phyloP scores from a whole-genome alignment of 2,113 vertebrate genomes.

The Podiceps cristatus region DNA sequence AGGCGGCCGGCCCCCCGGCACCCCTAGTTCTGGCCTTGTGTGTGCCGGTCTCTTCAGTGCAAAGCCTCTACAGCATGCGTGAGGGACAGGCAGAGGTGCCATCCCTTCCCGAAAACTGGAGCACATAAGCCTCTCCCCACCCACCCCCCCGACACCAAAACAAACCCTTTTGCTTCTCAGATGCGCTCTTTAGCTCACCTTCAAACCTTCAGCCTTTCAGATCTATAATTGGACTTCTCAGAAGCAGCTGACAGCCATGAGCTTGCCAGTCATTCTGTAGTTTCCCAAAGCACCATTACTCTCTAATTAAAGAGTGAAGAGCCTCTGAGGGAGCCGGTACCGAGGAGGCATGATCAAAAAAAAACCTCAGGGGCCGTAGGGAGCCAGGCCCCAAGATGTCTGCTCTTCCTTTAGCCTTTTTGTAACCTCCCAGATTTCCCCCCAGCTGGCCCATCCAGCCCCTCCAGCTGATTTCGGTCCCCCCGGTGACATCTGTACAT shows the following conservation, averaged over 20 bases:
- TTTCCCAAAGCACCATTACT: neutral
- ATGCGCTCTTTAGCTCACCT: neutral
- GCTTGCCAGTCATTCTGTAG: neutral
- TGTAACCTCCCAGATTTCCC: neutral
- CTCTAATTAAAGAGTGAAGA: neutral
- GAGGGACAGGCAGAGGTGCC: neutral
- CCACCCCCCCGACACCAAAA: neutral
- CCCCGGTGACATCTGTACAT: neutral
- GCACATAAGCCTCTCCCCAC: neutral
- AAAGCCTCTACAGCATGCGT: rapidly evolving
- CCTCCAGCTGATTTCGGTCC: neutral
- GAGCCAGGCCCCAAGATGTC: neutral
- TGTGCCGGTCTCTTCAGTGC: neutral
- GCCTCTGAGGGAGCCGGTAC: neutral
- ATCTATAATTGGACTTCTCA: neutral
- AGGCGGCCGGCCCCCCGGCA: too few relatives aligned
- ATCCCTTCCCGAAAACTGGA: neutral
- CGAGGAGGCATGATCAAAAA: neutral
- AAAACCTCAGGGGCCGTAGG: neutral
- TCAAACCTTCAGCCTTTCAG: neutral
- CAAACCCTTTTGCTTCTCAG: neutral
- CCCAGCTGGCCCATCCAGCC: neutral
- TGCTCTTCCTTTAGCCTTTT: neutral
- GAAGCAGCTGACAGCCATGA: neutral
- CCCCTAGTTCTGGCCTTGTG: neutral